Base-by-base conservation (phyloP, 2,113 vertebrate genomes). In the Caretta caretta region DNA sequence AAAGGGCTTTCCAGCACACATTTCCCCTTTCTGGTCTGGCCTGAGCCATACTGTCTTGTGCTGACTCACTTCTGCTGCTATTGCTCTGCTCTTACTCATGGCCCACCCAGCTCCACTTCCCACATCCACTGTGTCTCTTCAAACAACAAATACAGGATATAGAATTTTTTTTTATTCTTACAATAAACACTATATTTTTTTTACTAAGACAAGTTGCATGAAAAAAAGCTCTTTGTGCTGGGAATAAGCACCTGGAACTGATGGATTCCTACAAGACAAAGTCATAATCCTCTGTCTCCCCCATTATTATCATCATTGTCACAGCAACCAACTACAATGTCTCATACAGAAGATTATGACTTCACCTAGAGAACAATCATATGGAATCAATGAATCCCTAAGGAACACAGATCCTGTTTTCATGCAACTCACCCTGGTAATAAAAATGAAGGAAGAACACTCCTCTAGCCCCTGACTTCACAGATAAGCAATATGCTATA, bases 371-470 rank as follows among this genome's bases (percentile, higher is more conserved):
- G 91, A 95, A 89, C 86, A 96, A 96, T 93, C 93, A 96, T 96
- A 94, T 93, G 94, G 83, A 96, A 62, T 57, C 62, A 84, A 89
- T 48, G 88, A 95, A 83, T 87, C 92, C 90, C 94, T 12, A 25
- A 0, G 0, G 90, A 96, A 95, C 83, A 94, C 75, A 95, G 69
- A 86, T 2, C 57, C 42, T 48, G 31, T 89, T 97, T 86, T 93
- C 93, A 96, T 96, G 94, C 79, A 97, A 93, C 97, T 93, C 59
- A 62, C 31, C 27, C 57, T 79, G 84, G 69, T 94, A 94, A 97
- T 94, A 94, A 96, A 97, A 98, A 95, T 94, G 86, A 93, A 93
- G 80, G 49, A n/a, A 92, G 85, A 91, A 38, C 6, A 95, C 4
- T 65, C 31, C 14, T 14, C 31, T 27, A 27, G 5, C 29, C 27